Evolutionary conservation across 2,797 vertebrate species (phyloP).

Genomic region (Coccyzus lansbergi): DNA sequence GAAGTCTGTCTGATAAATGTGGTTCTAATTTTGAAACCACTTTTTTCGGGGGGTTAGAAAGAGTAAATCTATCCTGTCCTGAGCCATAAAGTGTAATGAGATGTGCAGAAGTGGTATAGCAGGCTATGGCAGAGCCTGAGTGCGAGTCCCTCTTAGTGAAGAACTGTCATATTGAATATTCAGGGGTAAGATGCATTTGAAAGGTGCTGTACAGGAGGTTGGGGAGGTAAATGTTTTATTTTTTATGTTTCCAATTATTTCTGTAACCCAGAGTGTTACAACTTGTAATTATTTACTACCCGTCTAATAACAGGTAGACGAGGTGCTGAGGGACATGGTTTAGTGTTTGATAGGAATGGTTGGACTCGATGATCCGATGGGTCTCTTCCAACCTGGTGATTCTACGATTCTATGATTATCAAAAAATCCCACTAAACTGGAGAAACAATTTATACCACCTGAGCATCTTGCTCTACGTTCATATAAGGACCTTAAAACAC

Average conservation of each 20-base stretch:
- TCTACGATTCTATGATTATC: no score
- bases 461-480: background rate
- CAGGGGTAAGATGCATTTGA: background rate
- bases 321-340: no score
- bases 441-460: background rate
- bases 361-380: no score
- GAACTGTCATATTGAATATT: background rate
- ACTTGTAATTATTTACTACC: background rate
- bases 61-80: background rate
- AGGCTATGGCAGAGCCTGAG: accelerated
- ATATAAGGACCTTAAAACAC: background rate
- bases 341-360: no score
- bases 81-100: background rate
- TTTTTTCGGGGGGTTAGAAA: background rate
- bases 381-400: no score
- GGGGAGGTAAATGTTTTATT: background rate
- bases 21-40: background rate
- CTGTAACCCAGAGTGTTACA: background rate
- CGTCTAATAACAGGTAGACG: no score
- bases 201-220: accelerated
- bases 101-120: background rate
- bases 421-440: background rate
- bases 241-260: background rate
- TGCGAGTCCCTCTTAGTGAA: background rate
- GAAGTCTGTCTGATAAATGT: background rate